Evolutionary conservation across 2,888 invertebrate species (phyloP).

Genomic region (Prosapia bicincta): DNA sequence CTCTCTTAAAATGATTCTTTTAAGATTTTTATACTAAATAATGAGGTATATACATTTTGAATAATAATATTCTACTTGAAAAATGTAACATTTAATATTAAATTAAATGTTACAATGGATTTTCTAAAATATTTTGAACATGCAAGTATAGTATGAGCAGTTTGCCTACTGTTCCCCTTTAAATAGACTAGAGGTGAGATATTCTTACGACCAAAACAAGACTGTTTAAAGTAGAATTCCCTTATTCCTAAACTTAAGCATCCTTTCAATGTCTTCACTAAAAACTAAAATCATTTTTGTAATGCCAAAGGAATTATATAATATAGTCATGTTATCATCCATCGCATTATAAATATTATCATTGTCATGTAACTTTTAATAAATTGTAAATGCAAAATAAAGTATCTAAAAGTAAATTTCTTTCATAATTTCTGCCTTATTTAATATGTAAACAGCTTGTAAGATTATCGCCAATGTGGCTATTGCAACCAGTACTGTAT

Average conservation of each 20-base stretch:
- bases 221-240: constrained; percentile 28
- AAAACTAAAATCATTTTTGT: constrained; percentile 28
- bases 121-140: no score
- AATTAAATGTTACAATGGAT: no score
- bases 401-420: not conserved
- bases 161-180: not conserved
- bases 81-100: no score
- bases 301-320: constrained; percentile 36
- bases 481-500: not conserved
- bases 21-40: no score
- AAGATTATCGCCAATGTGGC: not conserved
- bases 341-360: constrained; percentile 25
- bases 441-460: not conserved
- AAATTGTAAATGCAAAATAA: constrained; percentile 20
- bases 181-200: not conserved
- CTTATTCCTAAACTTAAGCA: constrained; percentile 15
- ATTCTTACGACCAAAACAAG: constrained; percentile 28
- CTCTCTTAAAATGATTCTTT: no score
- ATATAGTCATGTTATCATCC: constrained; percentile 15
- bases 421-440: not conserved
- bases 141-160: not conserved
- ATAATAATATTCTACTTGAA: no score
- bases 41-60: no score
- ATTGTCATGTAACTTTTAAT: constrained; percentile 21
- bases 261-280: constrained; percentile 21